Evolutionary conservation across 2,113 vertebrate genomes (phyloP).

Genomic region (Cyprinodon variegatus): DNA sequence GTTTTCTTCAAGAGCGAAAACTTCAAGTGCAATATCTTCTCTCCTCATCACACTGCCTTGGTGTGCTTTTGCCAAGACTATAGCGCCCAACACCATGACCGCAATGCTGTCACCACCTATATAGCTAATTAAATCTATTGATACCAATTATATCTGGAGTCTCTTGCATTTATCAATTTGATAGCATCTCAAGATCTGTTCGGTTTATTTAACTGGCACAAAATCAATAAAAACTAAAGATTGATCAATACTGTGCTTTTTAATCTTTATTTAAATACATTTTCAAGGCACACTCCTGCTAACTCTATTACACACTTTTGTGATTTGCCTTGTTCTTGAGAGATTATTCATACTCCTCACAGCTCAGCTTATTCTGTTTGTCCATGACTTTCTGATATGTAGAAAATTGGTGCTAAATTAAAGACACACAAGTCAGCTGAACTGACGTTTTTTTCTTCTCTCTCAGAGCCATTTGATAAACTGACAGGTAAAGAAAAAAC

Average conservation of each 20-base stretch:
- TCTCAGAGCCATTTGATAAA: background rate
- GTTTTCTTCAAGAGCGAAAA: conserved; percentile 47
- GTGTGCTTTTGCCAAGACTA: conserved; percentile 2
- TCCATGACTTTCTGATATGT: conserved; percentile 18
- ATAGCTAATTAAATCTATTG: background rate
- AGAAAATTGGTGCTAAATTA: conserved; percentile 12
- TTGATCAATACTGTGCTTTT: conserved; percentile 26
- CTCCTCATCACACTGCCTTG: background rate
- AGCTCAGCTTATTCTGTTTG: conserved; percentile 21
- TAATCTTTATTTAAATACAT: conserved; percentile 48
- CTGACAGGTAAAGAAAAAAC: background rate
- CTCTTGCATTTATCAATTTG: conserved; percentile 10
- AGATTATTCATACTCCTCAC: conserved; percentile 32
- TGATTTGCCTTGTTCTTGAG: conserved; percentile 27
- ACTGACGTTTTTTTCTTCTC: background rate
- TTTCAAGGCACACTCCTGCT: conserved; percentile 36
- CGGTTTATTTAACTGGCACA: conserved; percentile 37
- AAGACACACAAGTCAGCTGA: background rate
- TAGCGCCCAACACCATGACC: background rate
- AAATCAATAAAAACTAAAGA: conserved; percentile 34
- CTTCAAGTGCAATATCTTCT: conserved; percentile 20
- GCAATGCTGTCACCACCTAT: background rate
- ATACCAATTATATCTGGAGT: background rate
- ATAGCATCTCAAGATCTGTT: conserved; percentile 18
- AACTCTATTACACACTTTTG: conserved; percentile 45